These are phyloP conservation scores for Lycocorax pyrrhopterus DNA, from an alignment of 2,113 vertebrate species.

Conservation along the genomic window DNA sequence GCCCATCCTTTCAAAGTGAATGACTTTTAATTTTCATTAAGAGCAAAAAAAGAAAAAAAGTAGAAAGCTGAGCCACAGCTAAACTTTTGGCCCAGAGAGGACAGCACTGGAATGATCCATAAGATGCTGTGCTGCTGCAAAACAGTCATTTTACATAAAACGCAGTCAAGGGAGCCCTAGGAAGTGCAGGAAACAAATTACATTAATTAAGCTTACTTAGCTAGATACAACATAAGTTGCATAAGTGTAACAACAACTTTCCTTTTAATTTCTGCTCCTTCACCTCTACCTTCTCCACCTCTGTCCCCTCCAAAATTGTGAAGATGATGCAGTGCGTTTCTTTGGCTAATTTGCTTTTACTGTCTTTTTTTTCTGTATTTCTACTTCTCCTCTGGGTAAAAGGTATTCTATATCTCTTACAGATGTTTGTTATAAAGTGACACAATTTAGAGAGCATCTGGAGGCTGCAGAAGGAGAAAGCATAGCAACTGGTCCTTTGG, in stretches of 20 bases:
- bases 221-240: neutral
- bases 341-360: neutral
- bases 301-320: rapidly evolving
- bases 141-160: neutral
- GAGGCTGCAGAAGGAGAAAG: neutral
- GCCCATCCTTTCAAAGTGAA: neutral
- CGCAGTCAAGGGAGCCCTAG: neutral
- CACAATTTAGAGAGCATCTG: neutral
- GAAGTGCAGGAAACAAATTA: neutral
- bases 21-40: neutral
- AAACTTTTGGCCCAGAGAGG: neutral
- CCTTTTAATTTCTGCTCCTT: neutral
- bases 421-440: neutral
- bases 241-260: neutral
- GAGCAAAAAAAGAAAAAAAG: neutral
- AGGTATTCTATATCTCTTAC: neutral
- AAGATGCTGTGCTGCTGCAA: neutral
- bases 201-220: neutral
- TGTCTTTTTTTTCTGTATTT: neutral
- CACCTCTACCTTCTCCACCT: neutral
- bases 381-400: neutral
- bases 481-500: neutral
- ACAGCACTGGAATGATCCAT: neutral
- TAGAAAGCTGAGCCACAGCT: neutral
- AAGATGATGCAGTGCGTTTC: neutral